Conservation (phyloP, 2,888 invertebrate genomes). For the Brenthis hecate region DNA sequence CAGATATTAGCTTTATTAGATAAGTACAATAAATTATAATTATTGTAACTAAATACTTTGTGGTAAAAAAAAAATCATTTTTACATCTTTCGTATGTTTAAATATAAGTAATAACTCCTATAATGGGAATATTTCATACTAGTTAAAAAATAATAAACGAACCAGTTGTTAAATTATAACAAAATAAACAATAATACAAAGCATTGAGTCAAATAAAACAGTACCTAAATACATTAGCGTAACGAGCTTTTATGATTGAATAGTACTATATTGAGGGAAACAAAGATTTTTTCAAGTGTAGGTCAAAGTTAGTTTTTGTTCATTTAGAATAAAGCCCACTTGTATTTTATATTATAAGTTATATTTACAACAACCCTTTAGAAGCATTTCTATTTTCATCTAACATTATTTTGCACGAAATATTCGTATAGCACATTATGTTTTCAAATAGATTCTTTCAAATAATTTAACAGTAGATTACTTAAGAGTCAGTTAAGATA, state of each 20-base stretch:
- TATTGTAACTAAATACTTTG: slow-evolving; percentile 15
- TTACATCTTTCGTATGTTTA: not conserved
- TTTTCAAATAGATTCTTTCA: too few relatives aligned
- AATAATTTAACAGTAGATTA: too few relatives aligned
- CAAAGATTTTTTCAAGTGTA: slow-evolving; percentile 9
- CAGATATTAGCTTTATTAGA: slow-evolving; percentile 50
- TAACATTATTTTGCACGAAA: not conserved
- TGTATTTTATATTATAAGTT: not conserved
- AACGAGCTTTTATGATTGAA: not conserved
- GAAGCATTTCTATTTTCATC: not conserved
- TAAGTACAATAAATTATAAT: slow-evolving; percentile 46
- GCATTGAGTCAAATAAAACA: slow-evolving; percentile 2
- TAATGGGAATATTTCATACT: too few relatives aligned
- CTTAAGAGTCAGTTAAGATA: too few relatives aligned
- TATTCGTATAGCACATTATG: too few relatives aligned
- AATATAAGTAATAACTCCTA: not conserved
- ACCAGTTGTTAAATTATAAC: not conserved
- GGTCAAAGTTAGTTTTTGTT: not conserved
- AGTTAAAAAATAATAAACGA: not conserved
- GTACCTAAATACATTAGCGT: not conserved
- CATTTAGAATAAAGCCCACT: not conserved
- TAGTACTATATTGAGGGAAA: not conserved
- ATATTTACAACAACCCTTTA: slow-evolving; percentile 1
- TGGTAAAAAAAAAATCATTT: not conserved
- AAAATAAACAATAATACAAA: not conserved